Evolutionary conservation across 2,113 vertebrate species (phyloP).

Genomic region (Oceanodroma tethys): DNA sequence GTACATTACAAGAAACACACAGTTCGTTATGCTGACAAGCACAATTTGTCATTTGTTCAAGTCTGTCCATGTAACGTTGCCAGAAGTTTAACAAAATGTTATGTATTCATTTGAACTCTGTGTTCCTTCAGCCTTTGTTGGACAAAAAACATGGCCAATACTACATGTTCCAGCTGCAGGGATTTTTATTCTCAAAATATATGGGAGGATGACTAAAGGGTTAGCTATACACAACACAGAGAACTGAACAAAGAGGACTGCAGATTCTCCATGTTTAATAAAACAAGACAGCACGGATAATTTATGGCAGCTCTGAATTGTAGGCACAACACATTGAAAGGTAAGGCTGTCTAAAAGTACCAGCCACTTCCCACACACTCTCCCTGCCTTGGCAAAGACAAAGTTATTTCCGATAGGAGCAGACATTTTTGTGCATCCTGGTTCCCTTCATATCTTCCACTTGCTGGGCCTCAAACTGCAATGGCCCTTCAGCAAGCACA

Average conservation of each 20-base stretch:
- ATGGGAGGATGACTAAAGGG: neutral
- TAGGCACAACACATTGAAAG: neutral
- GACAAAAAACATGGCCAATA: neutral
- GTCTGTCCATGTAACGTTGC: neutral
- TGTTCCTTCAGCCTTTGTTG: conserved; percentile 59
- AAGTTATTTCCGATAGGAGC: neutral
- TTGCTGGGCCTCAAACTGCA: neutral
- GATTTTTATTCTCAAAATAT: conserved; percentile 18
- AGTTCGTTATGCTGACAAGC: neutral
- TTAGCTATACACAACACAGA: neutral
- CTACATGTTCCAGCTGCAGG: neutral
- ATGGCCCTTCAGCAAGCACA: neutral
- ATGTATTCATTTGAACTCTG: conserved; percentile 66
- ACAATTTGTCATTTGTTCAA: conserved; percentile 24
- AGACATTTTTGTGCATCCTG: neutral
- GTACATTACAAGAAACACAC: neutral
- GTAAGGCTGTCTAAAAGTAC: neutral
- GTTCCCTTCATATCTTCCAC: neutral
- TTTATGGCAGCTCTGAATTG: neutral
- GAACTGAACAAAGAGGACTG: neutral
- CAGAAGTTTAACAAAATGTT: conserved; percentile 56
- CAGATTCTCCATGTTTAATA: neutral
- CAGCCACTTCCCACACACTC: neutral
- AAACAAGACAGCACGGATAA: neutral
- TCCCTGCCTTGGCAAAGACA: neutral